phyloP scores from a whole-genome alignment of 1,140 invertebrate species.

The Pseudomyrmex sp. region DNA sequence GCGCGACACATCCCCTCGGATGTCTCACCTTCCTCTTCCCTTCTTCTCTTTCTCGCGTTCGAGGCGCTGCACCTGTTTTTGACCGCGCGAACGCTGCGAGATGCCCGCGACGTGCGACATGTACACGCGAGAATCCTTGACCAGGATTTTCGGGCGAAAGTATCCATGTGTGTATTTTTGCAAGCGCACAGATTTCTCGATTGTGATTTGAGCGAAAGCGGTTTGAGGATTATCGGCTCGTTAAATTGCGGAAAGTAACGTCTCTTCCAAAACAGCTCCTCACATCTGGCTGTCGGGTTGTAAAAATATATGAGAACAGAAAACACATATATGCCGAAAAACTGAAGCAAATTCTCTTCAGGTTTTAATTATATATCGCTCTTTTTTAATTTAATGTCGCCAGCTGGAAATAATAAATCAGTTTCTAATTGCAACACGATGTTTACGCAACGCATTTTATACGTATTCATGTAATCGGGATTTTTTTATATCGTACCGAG shows the following conservation, averaged over 20 bases:
- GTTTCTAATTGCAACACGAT: not conserved
- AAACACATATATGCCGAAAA: not conserved
- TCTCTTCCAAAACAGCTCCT: not conserved
- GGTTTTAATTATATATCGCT: not conserved
- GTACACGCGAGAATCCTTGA: constrained; percentile 62
- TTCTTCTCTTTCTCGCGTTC: not conserved
- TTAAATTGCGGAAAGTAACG: constrained; percentile 3
- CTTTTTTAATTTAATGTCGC: too few relatives aligned
- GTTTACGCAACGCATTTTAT: not conserved
- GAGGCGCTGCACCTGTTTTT: constrained; percentile 67
- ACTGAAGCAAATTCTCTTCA: not conserved
- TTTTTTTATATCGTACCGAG: not conserved
- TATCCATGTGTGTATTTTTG: constrained; percentile 53
- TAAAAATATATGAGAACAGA: not conserved
- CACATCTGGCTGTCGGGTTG: constrained; percentile 29
- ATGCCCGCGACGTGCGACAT: constrained; percentile 11
- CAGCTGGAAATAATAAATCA: too few relatives aligned
- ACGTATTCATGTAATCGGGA: not conserved
- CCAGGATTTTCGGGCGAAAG: constrained; percentile 61
- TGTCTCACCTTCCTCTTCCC: not conserved
- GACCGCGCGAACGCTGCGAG: not conserved
- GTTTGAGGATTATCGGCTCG: constrained; percentile 39
- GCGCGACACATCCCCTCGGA: constrained; percentile 64
- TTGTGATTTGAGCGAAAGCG: constrained; percentile 53
- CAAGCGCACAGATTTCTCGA: constrained; percentile 37